These are phyloP conservation scores for Acromyrmex charruanus DNA, from an alignment of 1,140 invertebrate species.

Conservation along the genomic window DNA sequence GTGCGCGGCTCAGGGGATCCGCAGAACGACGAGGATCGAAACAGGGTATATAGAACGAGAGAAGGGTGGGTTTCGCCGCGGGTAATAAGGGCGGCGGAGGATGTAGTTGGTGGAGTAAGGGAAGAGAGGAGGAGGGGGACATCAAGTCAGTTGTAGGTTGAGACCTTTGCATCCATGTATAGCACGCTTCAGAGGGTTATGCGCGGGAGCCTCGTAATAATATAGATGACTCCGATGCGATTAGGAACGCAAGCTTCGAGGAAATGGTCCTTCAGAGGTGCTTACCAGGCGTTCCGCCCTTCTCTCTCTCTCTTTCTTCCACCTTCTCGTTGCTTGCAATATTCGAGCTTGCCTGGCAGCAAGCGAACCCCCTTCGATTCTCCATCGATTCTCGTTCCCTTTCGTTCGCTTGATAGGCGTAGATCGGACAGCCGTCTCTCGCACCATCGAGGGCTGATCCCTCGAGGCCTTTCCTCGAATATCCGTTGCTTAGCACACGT, in stretches of 20 bases:
- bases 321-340: constrained; percentile 53
- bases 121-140: background rate
- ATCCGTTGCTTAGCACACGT: constrained; percentile 79
- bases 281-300: constrained; percentile 79
- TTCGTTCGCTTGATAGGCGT: constrained; percentile 55
- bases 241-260: constrained; percentile 81
- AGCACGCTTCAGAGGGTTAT: constrained; percentile 66
- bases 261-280: constrained; percentile 80
- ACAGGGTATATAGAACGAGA: background rate
- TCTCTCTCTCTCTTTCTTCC: constrained; percentile 26
- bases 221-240: constrained; percentile 83
- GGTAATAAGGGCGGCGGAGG: constrained; percentile 32
- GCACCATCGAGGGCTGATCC: constrained; percentile 60
- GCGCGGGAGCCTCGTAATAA: constrained; percentile 80
- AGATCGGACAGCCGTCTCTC: constrained; percentile 48
- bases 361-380: constrained; percentile 72
- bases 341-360: constrained; percentile 62
- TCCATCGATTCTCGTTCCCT: constrained; percentile 70
- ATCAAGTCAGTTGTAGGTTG: constrained; percentile 35
- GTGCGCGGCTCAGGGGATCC: background rate
- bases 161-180: constrained; percentile 73
- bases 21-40: constrained; percentile 10
- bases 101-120: constrained; percentile 6
- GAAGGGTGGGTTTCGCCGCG: constrained; percentile 23
- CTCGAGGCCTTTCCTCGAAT: constrained; percentile 76